These are phyloP conservation scores for Dolomedes plantarius DNA, from an alignment of 2,888 invertebrate genomes.

Conservation along the genomic window DNA sequence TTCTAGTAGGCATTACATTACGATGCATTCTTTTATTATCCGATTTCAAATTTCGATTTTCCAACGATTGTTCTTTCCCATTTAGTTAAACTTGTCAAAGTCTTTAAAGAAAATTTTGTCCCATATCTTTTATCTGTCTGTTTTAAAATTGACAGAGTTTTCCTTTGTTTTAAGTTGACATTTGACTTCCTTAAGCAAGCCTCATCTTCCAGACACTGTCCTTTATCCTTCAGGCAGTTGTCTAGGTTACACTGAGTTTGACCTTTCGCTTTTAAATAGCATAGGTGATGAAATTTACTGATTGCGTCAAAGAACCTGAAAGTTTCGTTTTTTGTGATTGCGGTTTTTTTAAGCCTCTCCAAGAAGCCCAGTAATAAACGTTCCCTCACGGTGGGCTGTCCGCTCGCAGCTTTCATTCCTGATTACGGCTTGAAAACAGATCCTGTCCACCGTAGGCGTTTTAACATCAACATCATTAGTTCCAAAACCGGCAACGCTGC, in stretches of 20 bases:
- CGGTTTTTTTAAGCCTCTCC: background rate
- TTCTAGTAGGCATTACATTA: no score
- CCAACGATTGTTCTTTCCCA: no score
- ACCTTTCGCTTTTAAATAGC: background rate
- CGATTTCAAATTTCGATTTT: no score
- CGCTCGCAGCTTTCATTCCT: background rate
- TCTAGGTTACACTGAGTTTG: background rate
- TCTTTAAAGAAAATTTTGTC: no score
- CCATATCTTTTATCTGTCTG: no score
- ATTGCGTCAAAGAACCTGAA: background rate
- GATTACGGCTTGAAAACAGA: slow-evolving; percentile 22
- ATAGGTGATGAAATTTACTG: background rate
- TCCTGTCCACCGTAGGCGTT: slow-evolving; percentile 34
- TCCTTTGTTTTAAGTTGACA: background rate
- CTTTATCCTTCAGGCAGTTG: background rate
- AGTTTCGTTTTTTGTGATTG: background rate
- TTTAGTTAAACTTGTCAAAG: no score
- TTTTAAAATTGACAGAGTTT: no score
- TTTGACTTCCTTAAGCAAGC: background rate
- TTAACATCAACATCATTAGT: slow-evolving; percentile 56
- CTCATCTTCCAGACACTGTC: background rate
- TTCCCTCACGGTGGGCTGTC: background rate
- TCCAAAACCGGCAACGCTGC: slow-evolving; percentile 37
- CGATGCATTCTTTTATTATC: no score
- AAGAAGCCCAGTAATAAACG: background rate